phyloP scores from a whole-genome alignment of 2,113 vertebrate species.

The Jaculus jaculus region DNA sequence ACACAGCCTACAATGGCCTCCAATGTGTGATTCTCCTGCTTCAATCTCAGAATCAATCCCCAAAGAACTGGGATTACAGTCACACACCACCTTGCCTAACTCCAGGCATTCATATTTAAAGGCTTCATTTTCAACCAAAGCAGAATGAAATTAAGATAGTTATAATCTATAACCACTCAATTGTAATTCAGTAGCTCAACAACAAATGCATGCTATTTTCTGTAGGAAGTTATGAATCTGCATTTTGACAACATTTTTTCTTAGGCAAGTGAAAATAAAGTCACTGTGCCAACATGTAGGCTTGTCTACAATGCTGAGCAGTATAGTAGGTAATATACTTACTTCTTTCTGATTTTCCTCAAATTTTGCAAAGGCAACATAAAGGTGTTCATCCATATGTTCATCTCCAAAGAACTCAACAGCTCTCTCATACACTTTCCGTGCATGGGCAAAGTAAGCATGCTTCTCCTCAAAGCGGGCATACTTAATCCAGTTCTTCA shows the following conservation, averaged over 20 bases:
- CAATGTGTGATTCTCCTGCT: background rate
- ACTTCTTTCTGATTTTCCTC: slow-evolving; percentile 99
- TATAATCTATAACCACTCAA: background rate
- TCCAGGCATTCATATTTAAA: slow-evolving; percentile 10
- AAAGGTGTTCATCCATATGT: slow-evolving; percentile 93
- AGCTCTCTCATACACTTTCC: slow-evolving; percentile 94
- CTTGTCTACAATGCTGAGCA: background rate
- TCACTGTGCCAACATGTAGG: background rate
- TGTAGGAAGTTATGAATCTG: background rate
- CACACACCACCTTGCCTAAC: background rate
- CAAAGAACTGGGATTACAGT: background rate
- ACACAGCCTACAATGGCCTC: background rate
- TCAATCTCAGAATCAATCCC: background rate
- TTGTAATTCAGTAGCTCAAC: background rate
- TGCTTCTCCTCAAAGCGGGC: slow-evolving; percentile 98
- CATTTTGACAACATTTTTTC: slow-evolving; percentile 29
- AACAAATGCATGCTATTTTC: background rate
- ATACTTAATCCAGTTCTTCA: slow-evolving; percentile 99
- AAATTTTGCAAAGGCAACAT: slow-evolving; percentile 96
- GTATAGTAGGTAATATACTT: slow-evolving; percentile 46
- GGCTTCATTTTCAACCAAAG: slow-evolving; percentile 14
- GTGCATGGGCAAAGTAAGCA: slow-evolving; percentile 92
- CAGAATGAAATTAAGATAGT: background rate
- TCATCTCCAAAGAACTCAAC: slow-evolving; percentile 98
- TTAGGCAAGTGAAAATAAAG: background rate